Evolutionary conservation across 30 jellyfish, hydroid and myxozoan genomes (phyloP), one percentile per base, ranked within the genome.

Genomic region (Aurelia aurita complex sp. Pacific): DNA sequence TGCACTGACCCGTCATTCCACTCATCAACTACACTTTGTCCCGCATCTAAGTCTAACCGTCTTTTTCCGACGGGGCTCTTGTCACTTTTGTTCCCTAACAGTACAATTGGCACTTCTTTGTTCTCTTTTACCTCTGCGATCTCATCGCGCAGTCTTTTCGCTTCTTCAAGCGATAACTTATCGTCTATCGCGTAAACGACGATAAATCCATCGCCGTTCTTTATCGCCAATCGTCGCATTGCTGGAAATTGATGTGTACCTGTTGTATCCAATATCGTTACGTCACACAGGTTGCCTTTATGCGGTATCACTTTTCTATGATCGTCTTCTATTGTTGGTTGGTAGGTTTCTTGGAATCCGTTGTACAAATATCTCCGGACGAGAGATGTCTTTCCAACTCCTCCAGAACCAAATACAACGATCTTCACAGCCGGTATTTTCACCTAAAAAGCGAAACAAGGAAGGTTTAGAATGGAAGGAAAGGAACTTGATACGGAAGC

Each of bases 161-260:
- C 99, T 70, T 94, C 99, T 54, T 83, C 91, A 10, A 94, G 64
- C 18, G 99, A 94, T 2, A 55, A n/a, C 40, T 64, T 64, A 52
- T 85, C 90, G 81, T 94, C 99, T 29, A 89, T 83, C 5, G 99
- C 93, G 73, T 88, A 94, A 1, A 94, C 99, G 23, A 89, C 46
- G 10, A 88, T 36, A 61, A 94, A 94, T 62, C 99, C 99, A 16
- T 89, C 77, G 32, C 97, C 97, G 34, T 89, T 86, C 50, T 86
- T 90, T 42, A 94, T 94, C 42, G 99, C 99, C 17, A 68, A 87
- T 19, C 88, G 87, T 23, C 99, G 50, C 99, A 94, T 94, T 17
- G 99, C 99, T 3, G 99, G 99, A 73, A 94, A 94, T 81, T 94
- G 99, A 73, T 89, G 91, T 7, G 97, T 88, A 33, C 99, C 99